Conservation (phyloP, 2,113 vertebrate genomes). For the Misgurnus anguillicaudatus region DNA sequence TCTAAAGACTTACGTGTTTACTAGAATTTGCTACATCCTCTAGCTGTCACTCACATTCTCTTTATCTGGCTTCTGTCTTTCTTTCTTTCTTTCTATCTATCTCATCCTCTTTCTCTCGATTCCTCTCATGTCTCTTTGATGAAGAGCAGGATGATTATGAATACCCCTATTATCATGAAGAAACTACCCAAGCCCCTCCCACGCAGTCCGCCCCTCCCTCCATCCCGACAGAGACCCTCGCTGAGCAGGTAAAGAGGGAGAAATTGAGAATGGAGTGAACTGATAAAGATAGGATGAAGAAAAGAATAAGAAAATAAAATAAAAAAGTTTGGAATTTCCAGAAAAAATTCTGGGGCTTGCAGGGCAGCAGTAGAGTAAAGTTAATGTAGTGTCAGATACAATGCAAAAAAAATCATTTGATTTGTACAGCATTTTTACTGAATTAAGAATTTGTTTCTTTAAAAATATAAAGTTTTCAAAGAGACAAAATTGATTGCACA, state of each 20-base stretch:
- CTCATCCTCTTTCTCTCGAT: slow-evolving; percentile 48
- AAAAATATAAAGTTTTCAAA: too few species aligned
- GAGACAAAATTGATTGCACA: too few species aligned
- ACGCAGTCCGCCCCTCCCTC: slow-evolving; percentile 51
- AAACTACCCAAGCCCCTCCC: slow-evolving; percentile 65
- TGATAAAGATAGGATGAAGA: slow-evolving; percentile 55
- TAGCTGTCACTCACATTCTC: background rate
- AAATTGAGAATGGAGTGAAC: slow-evolving; percentile 49
- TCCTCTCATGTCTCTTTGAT: slow-evolving; percentile 67
- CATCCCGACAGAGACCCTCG: slow-evolving; percentile 56
- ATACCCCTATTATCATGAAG: slow-evolving; percentile 75
- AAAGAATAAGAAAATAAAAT: slow-evolving; percentile 42
- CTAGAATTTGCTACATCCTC: background rate
- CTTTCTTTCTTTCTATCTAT: slow-evolving; percentile 49
- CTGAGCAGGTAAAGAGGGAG: slow-evolving; percentile 68
- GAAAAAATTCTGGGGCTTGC: too few species aligned
- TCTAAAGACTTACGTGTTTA: slow-evolving; percentile 10
- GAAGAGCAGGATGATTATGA: slow-evolving; percentile 77
- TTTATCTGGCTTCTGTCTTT: background rate
- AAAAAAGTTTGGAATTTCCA: slow-evolving; percentile 13
- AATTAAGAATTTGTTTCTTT: too few species aligned
- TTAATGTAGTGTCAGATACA: too few species aligned
- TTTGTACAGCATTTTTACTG: too few species aligned
- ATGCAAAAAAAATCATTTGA: too few species aligned
- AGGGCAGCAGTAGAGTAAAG: too few species aligned